A percentile compares a stretch with the other conserved stretches of the same genome.
Conservation (phyloP, 2,113 vertebrate genomes). For the Mohoua ochrocephala region DNA sequence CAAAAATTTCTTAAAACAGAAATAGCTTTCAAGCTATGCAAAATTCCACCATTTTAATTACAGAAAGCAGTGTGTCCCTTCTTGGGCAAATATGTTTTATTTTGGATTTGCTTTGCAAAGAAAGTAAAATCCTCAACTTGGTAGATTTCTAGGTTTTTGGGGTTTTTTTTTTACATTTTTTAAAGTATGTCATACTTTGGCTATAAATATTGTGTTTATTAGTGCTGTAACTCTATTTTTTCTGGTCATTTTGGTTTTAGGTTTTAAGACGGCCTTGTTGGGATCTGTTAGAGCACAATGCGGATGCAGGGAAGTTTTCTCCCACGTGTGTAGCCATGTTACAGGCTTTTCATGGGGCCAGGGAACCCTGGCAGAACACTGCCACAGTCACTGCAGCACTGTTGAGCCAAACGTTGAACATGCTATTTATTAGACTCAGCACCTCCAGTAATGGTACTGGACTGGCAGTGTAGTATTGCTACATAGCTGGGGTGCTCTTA, state of each 20-base stretch:
- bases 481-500: neutral
- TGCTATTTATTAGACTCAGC: neutral
- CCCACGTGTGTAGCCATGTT: fast-evolving
- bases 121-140: neutral
- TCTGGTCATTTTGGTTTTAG: neutral
- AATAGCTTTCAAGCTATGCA: neutral
- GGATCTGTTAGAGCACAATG: neutral
- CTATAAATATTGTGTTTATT: neutral
- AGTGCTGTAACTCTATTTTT: neutral
- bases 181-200: neutral
- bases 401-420: neutral
- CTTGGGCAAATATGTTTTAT: neutral
- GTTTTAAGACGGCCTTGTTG: neutral
- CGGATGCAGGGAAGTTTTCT: neutral
- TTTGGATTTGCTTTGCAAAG: neutral
- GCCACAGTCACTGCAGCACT: neutral
- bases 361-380: neutral
- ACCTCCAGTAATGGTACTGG: neutral
- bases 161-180: neutral
- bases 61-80: neutral
- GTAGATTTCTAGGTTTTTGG: neutral
- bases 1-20: neutral
- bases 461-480: neutral
- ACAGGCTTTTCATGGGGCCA: neutral
- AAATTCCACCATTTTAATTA: neutral